These are phyloP conservation scores for Pagetopsis macropterus DNA, from an alignment of 2,797 vertebrate genomes.

Conservation along the genomic window DNA sequence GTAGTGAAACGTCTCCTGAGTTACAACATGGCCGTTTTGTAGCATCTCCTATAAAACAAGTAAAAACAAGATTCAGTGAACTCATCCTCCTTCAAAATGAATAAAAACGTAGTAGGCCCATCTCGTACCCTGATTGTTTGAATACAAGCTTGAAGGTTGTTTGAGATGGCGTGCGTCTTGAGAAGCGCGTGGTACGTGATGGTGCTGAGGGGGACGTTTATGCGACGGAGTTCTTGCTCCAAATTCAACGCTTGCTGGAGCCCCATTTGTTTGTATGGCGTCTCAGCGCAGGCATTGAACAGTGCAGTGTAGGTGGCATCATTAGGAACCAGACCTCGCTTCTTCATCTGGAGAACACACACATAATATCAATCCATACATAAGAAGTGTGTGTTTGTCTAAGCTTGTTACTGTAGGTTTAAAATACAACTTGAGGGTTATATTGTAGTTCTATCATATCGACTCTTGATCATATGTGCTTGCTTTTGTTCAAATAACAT, in stretches of 20 bases:
- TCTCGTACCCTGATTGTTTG: slow-evolving; percentile 87
- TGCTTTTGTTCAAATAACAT: no score
- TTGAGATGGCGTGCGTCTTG: slow-evolving; percentile 87
- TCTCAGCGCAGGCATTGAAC: slow-evolving; percentile 94
- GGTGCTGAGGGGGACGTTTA: slow-evolving; percentile 84
- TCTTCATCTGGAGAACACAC: slow-evolving; percentile 90
- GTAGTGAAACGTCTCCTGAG: slow-evolving; percentile 91
- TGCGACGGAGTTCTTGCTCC: slow-evolving; percentile 87
- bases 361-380: not conserved
- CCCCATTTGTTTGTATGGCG: slow-evolving; percentile 86
- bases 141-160: slow-evolving; percentile 88
- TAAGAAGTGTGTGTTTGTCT: not conserved
- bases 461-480: no score
- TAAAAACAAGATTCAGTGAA: slow-evolving; percentile 10
- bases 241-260: slow-evolving; percentile 89
- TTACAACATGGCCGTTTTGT: slow-evolving; percentile 84
- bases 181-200: slow-evolving; percentile 91
- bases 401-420: not conserved
- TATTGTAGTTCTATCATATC: no score
- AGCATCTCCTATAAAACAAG: slow-evolving; percentile 88
- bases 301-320: slow-evolving; percentile 93
- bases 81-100: not conserved
- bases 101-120: rapidly evolving
- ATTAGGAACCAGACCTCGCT: slow-evolving; percentile 84
- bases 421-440: not conserved